Evolutionary conservation across 2,797 vertebrate genomes (phyloP), one percentile per base, ranked within the genome.

Genomic region (Pipistrellus pygmaeus): DNA sequence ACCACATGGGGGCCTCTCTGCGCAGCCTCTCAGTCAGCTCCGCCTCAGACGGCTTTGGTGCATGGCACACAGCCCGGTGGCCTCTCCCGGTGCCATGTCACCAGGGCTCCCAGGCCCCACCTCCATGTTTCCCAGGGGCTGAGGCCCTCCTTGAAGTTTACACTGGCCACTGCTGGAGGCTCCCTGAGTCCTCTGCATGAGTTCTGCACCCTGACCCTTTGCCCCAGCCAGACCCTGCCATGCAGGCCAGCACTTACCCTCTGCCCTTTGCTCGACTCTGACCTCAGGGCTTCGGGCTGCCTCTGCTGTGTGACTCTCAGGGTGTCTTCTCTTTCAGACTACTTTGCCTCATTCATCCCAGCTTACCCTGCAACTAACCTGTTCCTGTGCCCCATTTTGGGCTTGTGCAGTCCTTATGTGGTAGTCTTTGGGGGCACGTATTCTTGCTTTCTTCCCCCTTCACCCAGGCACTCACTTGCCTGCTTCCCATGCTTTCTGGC

Each of bases 141-240:
- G 72, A 41, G 38, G 84, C 75, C 85, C 75, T 90, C 90, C 60
- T 92, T 85, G 35, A 96, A 92, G 97, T 97, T 97, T 97, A 97
- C 97, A 97, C 68, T 94, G 11, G 46, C 91, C 91, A 75, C 92
- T 95, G 96, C 92, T 81, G 85, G 92, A 92, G 92, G 88, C 78
- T 77, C 84, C 93, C 46, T 7, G 35, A 75, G 91, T 85, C 94
- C 93, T 75, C 90, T 96, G 93, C 93, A 88, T 93, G 95, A 76
- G 51, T 73, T 82, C 90, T 84, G 64, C 72, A 69, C 71, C 73
- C 87, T 25, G 4, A 4, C 20, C 51, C 44, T 85, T 62, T 2
- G 3, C 27, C 90, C 75, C 7, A n/a, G 30, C n/a, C 53, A 11
- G 30, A n/a, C 11, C 60, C 32, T 44, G 78, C 32, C 7, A 7